Evolutionary conservation across 2,888 invertebrate genomes (phyloP).

Genomic region (Pheosia tremula): DNA sequence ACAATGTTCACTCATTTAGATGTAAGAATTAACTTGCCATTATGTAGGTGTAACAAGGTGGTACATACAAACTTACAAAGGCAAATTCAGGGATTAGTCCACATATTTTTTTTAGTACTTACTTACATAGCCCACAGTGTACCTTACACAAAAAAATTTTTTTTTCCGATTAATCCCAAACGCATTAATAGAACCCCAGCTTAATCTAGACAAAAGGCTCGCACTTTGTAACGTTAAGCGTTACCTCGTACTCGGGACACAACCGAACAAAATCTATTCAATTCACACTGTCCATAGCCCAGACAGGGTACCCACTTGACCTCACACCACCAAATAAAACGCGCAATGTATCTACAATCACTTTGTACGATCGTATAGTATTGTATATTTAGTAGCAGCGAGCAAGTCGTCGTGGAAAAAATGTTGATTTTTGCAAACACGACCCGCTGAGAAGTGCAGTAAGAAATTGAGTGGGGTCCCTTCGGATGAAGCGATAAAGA

Average conservation of each 20-base stretch:
- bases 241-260: slow-evolving; percentile 60
- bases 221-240: slow-evolving; percentile 83
- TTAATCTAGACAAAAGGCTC: slow-evolving; percentile 81
- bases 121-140: no score
- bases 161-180: slow-evolving; percentile 13
- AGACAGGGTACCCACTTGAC: background rate
- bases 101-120: no score
- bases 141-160: no score
- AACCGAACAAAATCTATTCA: slow-evolving; percentile 38
- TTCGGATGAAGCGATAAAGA: slow-evolving; percentile 35
- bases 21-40: no score
- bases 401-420: slow-evolving; percentile 61
- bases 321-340: slow-evolving; percentile 6
- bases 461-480: slow-evolving; percentile 56
- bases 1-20: no score
- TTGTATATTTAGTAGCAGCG: slow-evolving; percentile 45
- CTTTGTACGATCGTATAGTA: slow-evolving; percentile 48
- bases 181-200: slow-evolving; percentile 47
- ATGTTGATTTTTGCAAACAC: slow-evolving; percentile 69
- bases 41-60: no score
- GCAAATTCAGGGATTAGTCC: no score
- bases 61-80: no score
- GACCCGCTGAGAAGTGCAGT: slow-evolving; percentile 70
- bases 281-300: slow-evolving; percentile 50
- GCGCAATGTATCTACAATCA: slow-evolving; percentile 41